Evolutionary conservation across 2,888 invertebrate species (phyloP).

Genomic region (Chorisops tibialis): DNA sequence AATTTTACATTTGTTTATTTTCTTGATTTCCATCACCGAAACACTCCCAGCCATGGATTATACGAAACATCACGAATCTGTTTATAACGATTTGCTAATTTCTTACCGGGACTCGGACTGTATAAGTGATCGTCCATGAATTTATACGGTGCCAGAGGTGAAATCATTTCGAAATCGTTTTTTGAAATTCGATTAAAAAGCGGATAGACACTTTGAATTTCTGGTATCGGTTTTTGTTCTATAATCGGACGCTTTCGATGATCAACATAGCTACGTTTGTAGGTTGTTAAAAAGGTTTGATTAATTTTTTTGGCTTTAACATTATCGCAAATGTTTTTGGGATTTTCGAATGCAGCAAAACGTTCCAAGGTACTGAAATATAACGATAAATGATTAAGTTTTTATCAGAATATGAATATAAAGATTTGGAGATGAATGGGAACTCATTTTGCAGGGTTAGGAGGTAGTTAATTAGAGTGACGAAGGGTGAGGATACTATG

Average conservation of each 20-base stretch:
- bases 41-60: slow-evolving; percentile 1
- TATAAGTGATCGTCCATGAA: slow-evolving; percentile 17
- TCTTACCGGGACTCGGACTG: not conserved
- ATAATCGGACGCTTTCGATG: slow-evolving; percentile 4
- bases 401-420: not conserved
- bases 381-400: not conserved
- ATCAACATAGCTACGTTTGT: slow-evolving; percentile 7
- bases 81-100: slow-evolving; percentile 3
- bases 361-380: not conserved
- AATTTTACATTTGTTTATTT: too few species aligned
- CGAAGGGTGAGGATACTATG: too few species aligned
- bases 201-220: slow-evolving; percentile 14
- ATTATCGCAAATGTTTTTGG: not conserved
- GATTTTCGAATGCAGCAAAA: not conserved
- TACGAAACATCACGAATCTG: slow-evolving; percentile 6
- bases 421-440: too few species aligned
- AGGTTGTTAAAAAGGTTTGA: not conserved
- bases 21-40: not conserved
- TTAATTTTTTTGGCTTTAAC: not conserved
- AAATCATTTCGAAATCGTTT: slow-evolving; percentile 11
- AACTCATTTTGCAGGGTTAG: too few species aligned
- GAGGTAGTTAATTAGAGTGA: too few species aligned
- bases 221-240: slow-evolving; percentile 3
- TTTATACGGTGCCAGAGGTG: slow-evolving; percentile 13
- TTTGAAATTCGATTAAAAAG: slow-evolving; percentile 26